Percentiles rank a stretch among this genome's conserved stretches.
Evolutionary conservation across 2,113 vertebrate genomes (phyloP).

Genomic region (Phoenicopterus ruber): DNA sequence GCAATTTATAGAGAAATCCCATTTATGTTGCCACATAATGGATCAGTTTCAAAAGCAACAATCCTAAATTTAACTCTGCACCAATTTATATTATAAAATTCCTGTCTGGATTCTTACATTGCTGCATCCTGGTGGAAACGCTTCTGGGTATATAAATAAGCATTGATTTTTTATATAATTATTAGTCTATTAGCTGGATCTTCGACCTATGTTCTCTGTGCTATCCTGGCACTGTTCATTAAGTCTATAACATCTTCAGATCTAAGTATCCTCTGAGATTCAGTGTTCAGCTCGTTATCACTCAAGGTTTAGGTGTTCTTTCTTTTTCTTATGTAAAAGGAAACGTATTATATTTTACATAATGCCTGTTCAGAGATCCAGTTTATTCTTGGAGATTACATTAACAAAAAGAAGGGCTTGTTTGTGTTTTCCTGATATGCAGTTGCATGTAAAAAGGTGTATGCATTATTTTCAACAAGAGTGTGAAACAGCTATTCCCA

Average conservation of each 20-base stretch:
- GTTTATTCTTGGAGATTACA: conserved; percentile 14
- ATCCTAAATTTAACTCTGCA: background rate
- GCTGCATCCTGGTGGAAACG: background rate
- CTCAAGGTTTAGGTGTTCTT: background rate
- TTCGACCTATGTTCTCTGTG: background rate
- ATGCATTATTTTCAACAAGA: background rate
- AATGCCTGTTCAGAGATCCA: background rate
- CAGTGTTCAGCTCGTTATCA: background rate
- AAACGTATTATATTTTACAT: conserved; percentile 12
- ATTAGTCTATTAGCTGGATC: background rate
- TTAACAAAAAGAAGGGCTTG: background rate
- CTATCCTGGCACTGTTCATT: background rate
- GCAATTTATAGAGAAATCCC: background rate
- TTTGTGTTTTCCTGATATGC: background rate
- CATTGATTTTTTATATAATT: background rate
- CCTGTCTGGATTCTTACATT: background rate
- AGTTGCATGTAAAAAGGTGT: background rate
- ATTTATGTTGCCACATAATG: background rate
- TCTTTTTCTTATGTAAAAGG: background rate
- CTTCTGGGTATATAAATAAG: background rate
- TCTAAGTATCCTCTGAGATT: background rate
- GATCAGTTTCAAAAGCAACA: background rate
- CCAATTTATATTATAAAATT: background rate
- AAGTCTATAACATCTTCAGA: background rate
- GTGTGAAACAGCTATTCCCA: background rate